phyloP scores from a whole-genome alignment of 2,888 invertebrate species.

The Cryptus armator region DNA sequence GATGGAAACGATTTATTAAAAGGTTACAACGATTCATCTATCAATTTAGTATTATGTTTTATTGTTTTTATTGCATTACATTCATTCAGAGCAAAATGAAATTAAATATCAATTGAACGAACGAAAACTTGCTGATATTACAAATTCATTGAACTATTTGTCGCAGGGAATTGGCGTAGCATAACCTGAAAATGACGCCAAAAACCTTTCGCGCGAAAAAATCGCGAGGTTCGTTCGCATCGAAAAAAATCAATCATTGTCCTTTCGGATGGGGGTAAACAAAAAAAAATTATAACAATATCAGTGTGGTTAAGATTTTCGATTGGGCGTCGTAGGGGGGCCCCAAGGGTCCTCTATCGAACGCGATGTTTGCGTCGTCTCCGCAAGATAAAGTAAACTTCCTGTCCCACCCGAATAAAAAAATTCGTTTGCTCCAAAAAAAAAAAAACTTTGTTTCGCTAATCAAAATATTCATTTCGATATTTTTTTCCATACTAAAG shows the following conservation, averaged over 20 bases:
- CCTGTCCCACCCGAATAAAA: slow-evolving; percentile 36
- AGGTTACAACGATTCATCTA: background rate
- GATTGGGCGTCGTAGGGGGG: slow-evolving; percentile 34
- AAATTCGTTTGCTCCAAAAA: background rate
- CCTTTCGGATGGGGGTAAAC: background rate
- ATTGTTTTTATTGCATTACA: background rate
- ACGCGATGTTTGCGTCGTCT: slow-evolving; percentile 55
- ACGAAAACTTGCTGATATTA: background rate
- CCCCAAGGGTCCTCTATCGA: slow-evolving; percentile 54
- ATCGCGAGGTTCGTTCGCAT: background rate
- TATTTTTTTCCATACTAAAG: background rate
- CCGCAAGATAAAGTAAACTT: slow-evolving; percentile 56
- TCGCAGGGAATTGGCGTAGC: background rate
- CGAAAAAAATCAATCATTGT: background rate
- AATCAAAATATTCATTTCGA: background rate
- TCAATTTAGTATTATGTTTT: background rate
- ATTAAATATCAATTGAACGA: background rate
- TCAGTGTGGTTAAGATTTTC: background rate
- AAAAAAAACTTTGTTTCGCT: background rate
- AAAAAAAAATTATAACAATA: background rate
- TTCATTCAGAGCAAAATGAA: background rate
- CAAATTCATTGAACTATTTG: background rate
- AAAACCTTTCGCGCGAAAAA: background rate
- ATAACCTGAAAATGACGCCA: slow-evolving; percentile 20
- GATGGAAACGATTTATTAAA: background rate